A percentile compares a stretch with the other conserved stretches of the same genome.
Evolutionary conservation across 2,797 vertebrate species (phyloP).

Genomic region (Rhodeus uyekii): DNA sequence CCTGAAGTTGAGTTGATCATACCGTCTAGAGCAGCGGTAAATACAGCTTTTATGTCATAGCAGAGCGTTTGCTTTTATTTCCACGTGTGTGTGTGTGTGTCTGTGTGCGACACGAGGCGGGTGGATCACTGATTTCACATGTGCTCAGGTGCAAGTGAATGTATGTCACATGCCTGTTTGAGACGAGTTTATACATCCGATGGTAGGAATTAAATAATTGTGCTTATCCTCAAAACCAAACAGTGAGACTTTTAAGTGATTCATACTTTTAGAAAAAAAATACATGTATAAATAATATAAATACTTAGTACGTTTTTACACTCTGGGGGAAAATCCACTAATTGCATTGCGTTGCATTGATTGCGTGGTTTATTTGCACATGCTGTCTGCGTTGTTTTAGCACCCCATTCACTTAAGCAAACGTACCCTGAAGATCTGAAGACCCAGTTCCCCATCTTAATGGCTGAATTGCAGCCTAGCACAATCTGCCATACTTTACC

Average conservation of each 20-base stretch:
- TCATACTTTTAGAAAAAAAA: neutral
- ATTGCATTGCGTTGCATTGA: neutral
- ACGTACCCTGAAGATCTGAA: neutral
- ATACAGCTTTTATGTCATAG: conserved; percentile 25
- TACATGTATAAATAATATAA: conserved; percentile 1
- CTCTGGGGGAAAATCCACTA: neutral
- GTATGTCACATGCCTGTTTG: neutral
- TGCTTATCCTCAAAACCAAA: conserved; percentile 35
- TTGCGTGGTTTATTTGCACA: conserved; percentile 11
- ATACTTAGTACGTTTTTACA: neutral
- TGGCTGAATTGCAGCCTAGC: neutral
- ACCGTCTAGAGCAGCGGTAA: neutral
- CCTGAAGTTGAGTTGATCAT: neutral
- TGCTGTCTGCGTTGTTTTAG: neutral
- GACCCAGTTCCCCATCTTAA: neutral
- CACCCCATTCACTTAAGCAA: neutral
- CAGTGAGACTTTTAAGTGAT: neutral
- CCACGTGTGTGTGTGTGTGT: conserved; percentile 26
- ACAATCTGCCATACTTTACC: neutral
- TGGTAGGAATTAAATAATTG: conserved; percentile 21
- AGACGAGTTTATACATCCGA: conserved; percentile 11
- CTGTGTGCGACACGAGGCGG: neutral
- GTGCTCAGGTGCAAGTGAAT: conserved; percentile 21
- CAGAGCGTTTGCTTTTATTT: conserved; percentile 27
- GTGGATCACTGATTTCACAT: neutral